Evolutionary conservation across 1,140 invertebrate species (phyloP).

Genomic region (Theocolax elegans): DNA sequence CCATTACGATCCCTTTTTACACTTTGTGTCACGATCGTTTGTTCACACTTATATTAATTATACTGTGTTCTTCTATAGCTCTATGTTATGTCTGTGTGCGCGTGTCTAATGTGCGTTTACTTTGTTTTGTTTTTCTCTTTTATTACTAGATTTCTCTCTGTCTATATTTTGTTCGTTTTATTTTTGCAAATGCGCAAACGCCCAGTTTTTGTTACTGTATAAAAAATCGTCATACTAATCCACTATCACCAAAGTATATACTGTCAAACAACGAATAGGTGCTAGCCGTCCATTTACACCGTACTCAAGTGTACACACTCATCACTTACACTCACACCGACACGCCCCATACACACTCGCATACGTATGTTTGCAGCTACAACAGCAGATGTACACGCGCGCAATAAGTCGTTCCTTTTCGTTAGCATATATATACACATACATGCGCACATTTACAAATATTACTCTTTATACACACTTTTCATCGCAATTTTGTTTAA

Average conservation of each 20-base stretch:
- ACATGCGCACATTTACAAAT: neutral
- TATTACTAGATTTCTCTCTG: neutral
- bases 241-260: neutral
- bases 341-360: too few relatives aligned
- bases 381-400: constrained; percentile 13
- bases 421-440: too few relatives aligned
- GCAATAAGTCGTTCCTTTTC: neutral
- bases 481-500: constrained; percentile 35
- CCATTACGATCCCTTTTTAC: neutral
- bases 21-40: constrained; percentile 21
- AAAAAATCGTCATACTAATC: constrained; percentile 9
- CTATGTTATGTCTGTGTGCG: constrained; percentile 34
- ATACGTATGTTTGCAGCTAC: too few relatives aligned
- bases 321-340: too few relatives aligned
- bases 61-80: constrained; percentile 25
- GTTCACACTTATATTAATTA: constrained; percentile 16
- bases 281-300: neutral
- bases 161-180: neutral
- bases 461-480: constrained; percentile 29
- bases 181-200: neutral
- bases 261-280: neutral
- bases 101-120: constrained; percentile 18
- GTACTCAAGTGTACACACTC: too few relatives aligned
- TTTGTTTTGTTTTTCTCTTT: constrained; percentile 10
- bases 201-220: neutral